A percentile compares a stretch with the other conserved stretches of the same genome.
Conservation (phyloP, 2,113 vertebrate species). For the Psammodynastes pulverulentus region DNA sequence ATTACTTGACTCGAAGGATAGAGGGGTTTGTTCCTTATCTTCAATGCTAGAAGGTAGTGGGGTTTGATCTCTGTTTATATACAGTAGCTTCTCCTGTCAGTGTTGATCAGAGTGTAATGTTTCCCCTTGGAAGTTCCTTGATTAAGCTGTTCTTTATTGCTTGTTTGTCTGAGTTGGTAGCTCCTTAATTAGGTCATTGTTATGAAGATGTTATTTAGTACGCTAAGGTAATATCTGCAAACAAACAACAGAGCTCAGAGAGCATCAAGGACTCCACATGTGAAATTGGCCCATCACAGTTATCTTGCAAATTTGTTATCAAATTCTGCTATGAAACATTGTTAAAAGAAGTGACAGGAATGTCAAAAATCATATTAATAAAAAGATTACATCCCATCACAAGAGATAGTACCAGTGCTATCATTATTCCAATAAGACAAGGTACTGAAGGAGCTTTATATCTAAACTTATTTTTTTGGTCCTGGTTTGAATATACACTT, state of each 20-base stretch:
- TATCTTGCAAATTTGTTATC: not conserved
- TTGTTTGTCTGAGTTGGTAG: not conserved
- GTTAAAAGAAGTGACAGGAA: not conserved
- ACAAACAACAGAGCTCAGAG: not conserved
- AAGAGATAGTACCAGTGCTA: not conserved
- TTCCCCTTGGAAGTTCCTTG: not conserved
- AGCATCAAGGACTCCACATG: not conserved
- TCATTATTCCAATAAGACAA: not conserved
- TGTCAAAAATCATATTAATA: not conserved
- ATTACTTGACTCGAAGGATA: not conserved
- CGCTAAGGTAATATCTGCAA: not conserved
- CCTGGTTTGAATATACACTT: not conserved
- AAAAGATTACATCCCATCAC: not conserved
- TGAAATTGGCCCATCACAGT: not conserved
- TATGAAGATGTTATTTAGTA: not conserved
- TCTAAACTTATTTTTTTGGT: not conserved
- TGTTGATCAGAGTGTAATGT: not conserved
- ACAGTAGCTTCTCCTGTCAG: not conserved
- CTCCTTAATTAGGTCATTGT: not conserved
- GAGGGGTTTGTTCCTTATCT: too few species aligned
- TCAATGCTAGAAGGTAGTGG: not conserved
- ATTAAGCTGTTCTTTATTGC: not conserved
- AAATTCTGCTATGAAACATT: not conserved
- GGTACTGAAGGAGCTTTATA: not conserved
- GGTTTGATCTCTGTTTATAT: not conserved